phyloP scores from a whole-genome alignment of 1,140 invertebrate genomes.

The Drosophila bipectinata region DNA sequence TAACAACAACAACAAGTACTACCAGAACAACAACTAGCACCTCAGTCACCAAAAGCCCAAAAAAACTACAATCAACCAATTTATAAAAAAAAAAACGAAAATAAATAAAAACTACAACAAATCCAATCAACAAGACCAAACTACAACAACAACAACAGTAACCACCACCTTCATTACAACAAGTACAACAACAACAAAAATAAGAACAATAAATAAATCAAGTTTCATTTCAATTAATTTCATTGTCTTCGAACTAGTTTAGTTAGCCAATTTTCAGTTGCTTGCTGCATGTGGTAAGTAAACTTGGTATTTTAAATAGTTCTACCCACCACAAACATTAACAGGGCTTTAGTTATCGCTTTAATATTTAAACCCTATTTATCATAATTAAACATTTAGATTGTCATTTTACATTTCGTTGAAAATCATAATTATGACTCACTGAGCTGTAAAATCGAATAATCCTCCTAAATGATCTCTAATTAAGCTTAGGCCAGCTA shows the following conservation, averaged over 20 bases:
- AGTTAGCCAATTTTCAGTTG: constrained; percentile 41
- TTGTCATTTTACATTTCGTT: constrained; percentile 1
- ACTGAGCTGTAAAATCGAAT: constrained; percentile 50
- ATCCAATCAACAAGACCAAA: constrained; percentile 54
- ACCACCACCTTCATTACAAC: constrained; percentile 44
- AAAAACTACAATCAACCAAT: constrained; percentile 2
- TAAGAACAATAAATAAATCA: constrained; percentile 46
- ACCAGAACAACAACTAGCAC: constrained; percentile 50
- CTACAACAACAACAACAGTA: constrained; percentile 44
- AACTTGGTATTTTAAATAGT: constrained; percentile 25
- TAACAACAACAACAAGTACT: constrained; percentile 43
- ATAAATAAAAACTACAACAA: constrained; percentile 39
- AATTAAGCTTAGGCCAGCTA: constrained; percentile 33
- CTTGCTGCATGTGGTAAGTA: constrained; percentile 75
- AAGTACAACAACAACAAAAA: constrained; percentile 44
- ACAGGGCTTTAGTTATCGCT: not conserved
- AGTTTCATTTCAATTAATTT: constrained; percentile 33
- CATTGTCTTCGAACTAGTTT: constrained; percentile 34
- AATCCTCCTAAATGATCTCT: constrained; percentile 43
- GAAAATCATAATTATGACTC: constrained; percentile 30
- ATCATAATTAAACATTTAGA: constrained; percentile 1
- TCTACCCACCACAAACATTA: constrained; percentile 5
- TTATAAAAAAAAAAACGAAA: constrained; percentile 3
- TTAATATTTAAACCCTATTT: not conserved
- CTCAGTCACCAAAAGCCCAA: constrained; percentile 48